Conservation (phyloP, 2,113 vertebrate species). For the Coturnix japonica region DNA sequence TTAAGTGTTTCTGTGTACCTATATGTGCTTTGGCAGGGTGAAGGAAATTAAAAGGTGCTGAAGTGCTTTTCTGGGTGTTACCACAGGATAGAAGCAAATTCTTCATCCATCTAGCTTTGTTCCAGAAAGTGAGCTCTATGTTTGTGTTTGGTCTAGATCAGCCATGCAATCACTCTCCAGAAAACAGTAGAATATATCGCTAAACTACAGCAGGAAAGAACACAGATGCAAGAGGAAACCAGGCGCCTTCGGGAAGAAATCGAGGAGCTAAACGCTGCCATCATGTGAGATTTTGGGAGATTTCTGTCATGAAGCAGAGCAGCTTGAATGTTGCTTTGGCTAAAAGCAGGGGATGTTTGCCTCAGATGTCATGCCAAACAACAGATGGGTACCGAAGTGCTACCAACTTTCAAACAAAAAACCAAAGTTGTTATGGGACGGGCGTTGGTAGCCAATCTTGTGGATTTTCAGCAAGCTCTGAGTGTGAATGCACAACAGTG, state of each 20-base stretch:
- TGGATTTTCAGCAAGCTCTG: neutral
- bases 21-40: neutral
- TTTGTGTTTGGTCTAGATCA: conserved; percentile 80
- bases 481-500: neutral
- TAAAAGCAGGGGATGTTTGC: neutral
- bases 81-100: neutral
- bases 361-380: neutral
- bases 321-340: conserved; percentile 8
- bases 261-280: conserved; percentile 90
- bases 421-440: neutral
- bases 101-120: neutral
- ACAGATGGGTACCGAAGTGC: neutral
- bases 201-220: conserved; percentile 94
- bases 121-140: conserved; percentile 11
- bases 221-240: conserved; percentile 90
- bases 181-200: conserved; percentile 95
- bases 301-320: neutral
- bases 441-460: neutral
- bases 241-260: conserved; percentile 91
- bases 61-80: neutral
- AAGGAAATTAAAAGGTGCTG: neutral
- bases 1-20: neutral
- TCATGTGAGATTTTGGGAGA: conserved; percentile 80
- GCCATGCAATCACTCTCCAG: conserved; percentile 90
- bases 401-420: neutral